These are phyloP conservation scores for Rhinatrema bivittatum DNA, from an alignment of 2,797 vertebrate genomes.

Conservation along the genomic window DNA sequence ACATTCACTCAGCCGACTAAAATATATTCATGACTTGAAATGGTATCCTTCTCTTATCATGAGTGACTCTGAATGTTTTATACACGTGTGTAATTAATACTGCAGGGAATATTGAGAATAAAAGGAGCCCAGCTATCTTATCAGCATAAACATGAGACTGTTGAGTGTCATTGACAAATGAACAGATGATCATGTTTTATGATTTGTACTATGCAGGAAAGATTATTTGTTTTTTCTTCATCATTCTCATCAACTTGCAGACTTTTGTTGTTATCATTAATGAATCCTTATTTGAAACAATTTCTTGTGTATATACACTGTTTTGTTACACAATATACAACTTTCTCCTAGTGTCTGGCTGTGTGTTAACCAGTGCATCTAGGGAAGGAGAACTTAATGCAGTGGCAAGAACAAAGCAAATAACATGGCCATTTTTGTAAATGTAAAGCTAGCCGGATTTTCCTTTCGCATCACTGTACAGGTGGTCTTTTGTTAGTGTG, in stretches of 20 bases:
- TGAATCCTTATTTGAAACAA: slow-evolving; percentile 29
- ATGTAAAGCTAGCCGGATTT: background rate
- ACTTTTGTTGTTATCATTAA: slow-evolving; percentile 26
- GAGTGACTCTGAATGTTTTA: slow-evolving; percentile 39
- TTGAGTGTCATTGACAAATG: slow-evolving; percentile 32
- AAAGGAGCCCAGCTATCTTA: slow-evolving; percentile 33
- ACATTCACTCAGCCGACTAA: slow-evolving; percentile 34
- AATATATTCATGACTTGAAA: slow-evolving; percentile 48
- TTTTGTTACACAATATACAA: slow-evolving; percentile 12
- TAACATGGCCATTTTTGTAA: slow-evolving; percentile 7
- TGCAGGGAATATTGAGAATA: slow-evolving; percentile 39
- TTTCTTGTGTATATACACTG: slow-evolving; percentile 27
- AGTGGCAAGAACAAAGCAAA: slow-evolving; percentile 16
- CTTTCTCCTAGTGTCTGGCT: too few relatives aligned
- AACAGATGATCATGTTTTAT: slow-evolving; percentile 40
- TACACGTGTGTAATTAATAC: slow-evolving; percentile 37
- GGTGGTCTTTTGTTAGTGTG: slow-evolving; percentile 19
- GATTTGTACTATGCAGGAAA: slow-evolving; percentile 29
- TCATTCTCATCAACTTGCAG: slow-evolving; percentile 27
- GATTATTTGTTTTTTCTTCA: slow-evolving; percentile 43
- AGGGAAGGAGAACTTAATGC: too few relatives aligned
- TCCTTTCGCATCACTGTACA: slow-evolving; percentile 2
- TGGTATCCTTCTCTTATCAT: slow-evolving; percentile 21
- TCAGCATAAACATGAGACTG: slow-evolving; percentile 17
- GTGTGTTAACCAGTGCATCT: too few relatives aligned